These are phyloP conservation scores for Hyposoter didymator DNA, from an alignment of 2,888 invertebrate species.

Conservation along the genomic window DNA sequence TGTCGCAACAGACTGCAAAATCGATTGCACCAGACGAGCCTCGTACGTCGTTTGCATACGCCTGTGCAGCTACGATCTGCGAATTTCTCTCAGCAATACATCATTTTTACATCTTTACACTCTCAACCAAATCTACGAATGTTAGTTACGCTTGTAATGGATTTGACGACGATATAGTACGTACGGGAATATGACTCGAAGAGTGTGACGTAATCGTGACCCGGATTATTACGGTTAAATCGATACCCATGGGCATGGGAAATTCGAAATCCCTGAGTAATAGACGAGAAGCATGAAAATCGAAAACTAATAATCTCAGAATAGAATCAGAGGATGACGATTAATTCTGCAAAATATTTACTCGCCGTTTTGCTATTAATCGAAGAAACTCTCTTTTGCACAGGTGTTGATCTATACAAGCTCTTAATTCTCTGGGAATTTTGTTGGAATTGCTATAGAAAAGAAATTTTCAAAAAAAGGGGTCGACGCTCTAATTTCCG, in stretches of 20 bases:
- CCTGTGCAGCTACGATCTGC: conserved; percentile 9
- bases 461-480: too few species aligned
- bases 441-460: too few species aligned
- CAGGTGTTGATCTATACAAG: too few species aligned
- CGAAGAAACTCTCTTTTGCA: too few species aligned
- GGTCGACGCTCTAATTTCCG: too few species aligned
- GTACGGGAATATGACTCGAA: background rate
- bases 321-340: background rate
- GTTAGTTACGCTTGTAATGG: conserved; percentile 32
- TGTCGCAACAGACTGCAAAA: conserved; percentile 64
- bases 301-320: too few species aligned
- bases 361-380: too few species aligned
- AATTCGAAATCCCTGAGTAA: background rate
- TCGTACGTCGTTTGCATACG: conserved; percentile 11
- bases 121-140: conserved; percentile 7
- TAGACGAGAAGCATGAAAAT: too few species aligned
- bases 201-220: background rate
- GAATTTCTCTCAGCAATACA: conserved; percentile 26
- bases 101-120: conserved; percentile 54
- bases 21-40: conserved; percentile 58
- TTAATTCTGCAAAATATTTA: too few species aligned
- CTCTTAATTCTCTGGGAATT: too few species aligned
- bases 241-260: background rate
- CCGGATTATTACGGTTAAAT: background rate
- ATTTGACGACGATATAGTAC: conserved; percentile 22